Evolutionary conservation across 2,797 vertebrate species (phyloP).

Genomic region (Octomys mimax): DNA sequence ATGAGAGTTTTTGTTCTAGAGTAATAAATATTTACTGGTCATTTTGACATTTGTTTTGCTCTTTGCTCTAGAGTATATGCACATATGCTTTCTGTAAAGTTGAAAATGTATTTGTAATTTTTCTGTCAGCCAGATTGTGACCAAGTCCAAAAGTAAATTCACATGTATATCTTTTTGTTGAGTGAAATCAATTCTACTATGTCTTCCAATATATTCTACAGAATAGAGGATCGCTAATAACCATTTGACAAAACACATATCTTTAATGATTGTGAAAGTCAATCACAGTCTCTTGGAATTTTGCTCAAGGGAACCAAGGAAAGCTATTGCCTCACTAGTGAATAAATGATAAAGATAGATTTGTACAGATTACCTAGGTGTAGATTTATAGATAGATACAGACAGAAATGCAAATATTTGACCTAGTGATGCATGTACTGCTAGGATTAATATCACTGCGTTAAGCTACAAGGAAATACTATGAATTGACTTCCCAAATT

Average conservation of each 20-base stretch:
- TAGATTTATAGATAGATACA: background rate
- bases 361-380: background rate
- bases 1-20: background rate
- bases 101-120: background rate
- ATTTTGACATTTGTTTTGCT: too few species aligned
- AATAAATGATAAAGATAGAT: background rate
- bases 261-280: background rate
- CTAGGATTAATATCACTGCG: background rate
- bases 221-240: background rate
- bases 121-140: background rate
- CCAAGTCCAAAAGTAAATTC: background rate
- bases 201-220: background rate
- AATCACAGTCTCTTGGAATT: background rate
- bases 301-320: background rate
- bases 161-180: background rate
- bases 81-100: background rate
- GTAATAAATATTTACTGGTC: too few species aligned
- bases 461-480: background rate
- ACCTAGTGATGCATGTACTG: background rate
- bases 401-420: background rate
- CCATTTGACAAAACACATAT: background rate
- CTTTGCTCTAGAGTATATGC: background rate
- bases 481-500: rapidly evolving
- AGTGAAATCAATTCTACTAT: background rate
- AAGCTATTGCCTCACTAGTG: background rate